phyloP scores from a whole-genome alignment of 2,113 vertebrate genomes.

The Centropus unirufus region DNA sequence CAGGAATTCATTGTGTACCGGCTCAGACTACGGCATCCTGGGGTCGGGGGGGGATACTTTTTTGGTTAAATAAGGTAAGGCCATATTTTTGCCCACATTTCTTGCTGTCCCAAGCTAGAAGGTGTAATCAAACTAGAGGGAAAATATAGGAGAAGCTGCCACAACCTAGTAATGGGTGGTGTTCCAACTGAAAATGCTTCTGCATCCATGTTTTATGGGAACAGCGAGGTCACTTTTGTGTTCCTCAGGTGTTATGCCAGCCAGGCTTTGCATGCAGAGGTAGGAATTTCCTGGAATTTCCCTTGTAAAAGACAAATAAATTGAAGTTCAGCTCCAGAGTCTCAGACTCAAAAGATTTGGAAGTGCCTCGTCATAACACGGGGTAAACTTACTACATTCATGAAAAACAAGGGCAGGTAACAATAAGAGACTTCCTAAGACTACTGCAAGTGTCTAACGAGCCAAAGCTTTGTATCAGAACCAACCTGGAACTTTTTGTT shows the following conservation, averaged over 20 bases:
- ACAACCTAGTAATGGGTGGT: neutral
- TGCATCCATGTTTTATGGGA: neutral
- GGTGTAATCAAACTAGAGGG: neutral
- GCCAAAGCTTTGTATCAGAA: neutral
- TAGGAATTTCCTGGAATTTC: neutral
- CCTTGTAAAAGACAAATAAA: neutral
- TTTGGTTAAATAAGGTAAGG: neutral
- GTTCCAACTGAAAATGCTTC: neutral
- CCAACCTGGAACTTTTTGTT: neutral
- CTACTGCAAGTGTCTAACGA: neutral
- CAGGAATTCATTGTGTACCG: fast-evolving
- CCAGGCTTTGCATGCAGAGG: neutral
- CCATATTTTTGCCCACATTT: neutral
- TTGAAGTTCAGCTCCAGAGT: neutral
- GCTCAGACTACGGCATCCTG: neutral
- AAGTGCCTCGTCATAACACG: neutral
- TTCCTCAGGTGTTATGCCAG: neutral
- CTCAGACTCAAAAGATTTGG: neutral
- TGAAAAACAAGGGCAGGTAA: neutral
- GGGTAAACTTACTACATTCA: neutral
- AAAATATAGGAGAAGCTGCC: neutral
- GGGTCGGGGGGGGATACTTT: neutral
- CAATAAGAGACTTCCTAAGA: neutral
- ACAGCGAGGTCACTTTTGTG: neutral
- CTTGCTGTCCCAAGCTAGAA: neutral